A percentile compares a stretch with the other conserved stretches of the same genome.
Evolutionary conservation across 2,797 vertebrate genomes (phyloP).

Genomic region (Sciurus carolinensis): DNA sequence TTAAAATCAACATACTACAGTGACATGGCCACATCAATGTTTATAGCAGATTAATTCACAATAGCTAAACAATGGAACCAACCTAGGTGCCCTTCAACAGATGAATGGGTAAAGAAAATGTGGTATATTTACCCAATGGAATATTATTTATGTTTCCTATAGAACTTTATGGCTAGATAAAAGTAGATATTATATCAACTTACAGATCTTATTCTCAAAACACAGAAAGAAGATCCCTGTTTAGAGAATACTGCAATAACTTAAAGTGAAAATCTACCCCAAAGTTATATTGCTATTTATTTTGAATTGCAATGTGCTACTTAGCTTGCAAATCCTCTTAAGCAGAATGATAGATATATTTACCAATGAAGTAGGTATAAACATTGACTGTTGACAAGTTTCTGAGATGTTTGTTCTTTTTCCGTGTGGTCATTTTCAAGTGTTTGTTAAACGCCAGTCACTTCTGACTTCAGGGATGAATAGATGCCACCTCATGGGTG

Average conservation of each 20-base stretch:
- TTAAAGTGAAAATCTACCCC: neutral
- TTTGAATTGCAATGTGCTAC: slow-evolving; percentile 17
- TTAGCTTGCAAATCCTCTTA: neutral
- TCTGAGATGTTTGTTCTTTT: neutral
- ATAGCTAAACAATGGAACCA: too few relatives aligned
- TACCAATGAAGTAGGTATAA: neutral
- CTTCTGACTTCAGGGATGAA: neutral
- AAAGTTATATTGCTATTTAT: neutral
- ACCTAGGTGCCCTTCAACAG: too few relatives aligned
- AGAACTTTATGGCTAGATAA: neutral
- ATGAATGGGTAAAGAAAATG: too few relatives aligned
- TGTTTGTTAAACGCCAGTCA: neutral
- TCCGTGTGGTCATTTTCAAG: neutral
- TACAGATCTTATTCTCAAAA: slow-evolving; percentile 7
- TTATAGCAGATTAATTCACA: too few relatives aligned
- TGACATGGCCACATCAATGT: too few relatives aligned
- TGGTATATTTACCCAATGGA: too few relatives aligned
- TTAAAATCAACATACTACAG: too few relatives aligned
- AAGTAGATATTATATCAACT: neutral
- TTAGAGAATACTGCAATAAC: neutral
- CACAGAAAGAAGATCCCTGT: neutral
- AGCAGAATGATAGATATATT: neutral
- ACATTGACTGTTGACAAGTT: neutral
- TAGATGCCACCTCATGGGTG: neutral
- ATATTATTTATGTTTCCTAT: neutral